Evolutionary conservation across 1,140 invertebrate genomes (phyloP).

Genomic region (Drosophila truncata): DNA sequence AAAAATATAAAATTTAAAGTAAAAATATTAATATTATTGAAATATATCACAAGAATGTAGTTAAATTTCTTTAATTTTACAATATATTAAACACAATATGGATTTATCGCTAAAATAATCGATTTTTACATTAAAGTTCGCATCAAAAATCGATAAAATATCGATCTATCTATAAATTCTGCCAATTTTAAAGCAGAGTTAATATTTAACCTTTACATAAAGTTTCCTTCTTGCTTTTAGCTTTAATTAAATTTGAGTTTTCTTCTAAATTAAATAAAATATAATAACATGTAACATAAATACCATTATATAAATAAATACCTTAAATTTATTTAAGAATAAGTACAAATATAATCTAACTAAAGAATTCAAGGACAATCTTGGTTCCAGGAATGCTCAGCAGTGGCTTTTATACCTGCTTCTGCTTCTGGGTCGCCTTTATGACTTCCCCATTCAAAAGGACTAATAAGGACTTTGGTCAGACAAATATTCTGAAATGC

Average conservation of each 20-base stretch:
- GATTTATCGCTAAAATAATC: too few species aligned
- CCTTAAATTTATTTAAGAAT: not conserved
- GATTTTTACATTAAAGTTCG: too few species aligned
- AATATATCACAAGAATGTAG: too few species aligned
- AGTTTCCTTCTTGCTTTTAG: too few species aligned
- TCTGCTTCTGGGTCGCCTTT: not conserved
- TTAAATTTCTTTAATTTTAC: too few species aligned
- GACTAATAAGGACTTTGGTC: slow-evolving; percentile 35
- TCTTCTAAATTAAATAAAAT: not conserved
- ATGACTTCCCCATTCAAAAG: slow-evolving; percentile 3
- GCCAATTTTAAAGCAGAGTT: too few species aligned
- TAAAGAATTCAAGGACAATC: not conserved
- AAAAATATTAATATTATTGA: too few species aligned
- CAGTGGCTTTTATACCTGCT: slow-evolving; percentile 17
- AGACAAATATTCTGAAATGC: slow-evolving; percentile 7
- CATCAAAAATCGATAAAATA: too few species aligned
- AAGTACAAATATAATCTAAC: not conserved
- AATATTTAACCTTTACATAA: too few species aligned
- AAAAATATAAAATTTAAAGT: too few species aligned
- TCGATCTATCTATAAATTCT: too few species aligned
- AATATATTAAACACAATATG: too few species aligned
- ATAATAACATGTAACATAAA: not conserved
- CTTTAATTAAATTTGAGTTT: not conserved
- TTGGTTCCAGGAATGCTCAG: not conserved
- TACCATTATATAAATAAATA: not conserved